Base-by-base conservation (phyloP, 1,140 invertebrate genomes). In the Brachionus plicatilis region DNA sequence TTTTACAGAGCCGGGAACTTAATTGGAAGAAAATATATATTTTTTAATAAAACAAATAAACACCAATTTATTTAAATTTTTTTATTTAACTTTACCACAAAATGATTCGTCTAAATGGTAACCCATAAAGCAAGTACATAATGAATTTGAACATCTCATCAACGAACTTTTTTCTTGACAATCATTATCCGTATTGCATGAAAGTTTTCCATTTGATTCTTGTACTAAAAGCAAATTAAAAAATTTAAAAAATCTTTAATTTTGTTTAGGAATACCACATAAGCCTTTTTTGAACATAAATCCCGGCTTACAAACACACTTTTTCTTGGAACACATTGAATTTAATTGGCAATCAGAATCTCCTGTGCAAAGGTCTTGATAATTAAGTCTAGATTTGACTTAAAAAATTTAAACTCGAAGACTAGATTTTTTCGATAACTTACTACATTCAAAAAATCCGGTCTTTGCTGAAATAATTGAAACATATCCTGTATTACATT, bases 381-480 rank as follows among this genome's bases (percentile, higher is more conserved):
- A 76, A 76, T 50, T 76, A 3, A 76, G 11, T 27, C n/a, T 76
- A 29, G 43, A 27, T 12, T 76, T 76, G 8, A 27, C 72, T 76
- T 76, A 6, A 50, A 50, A 76, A 76, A 24, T 27, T 50, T 37
- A 50, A 11, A 27, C 11, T 9, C 9, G 47, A 20, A 12, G 5
- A 76, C 9, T 27, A 53, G 24, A 76, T 27, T 27, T 50, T 11
- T 14, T 1, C 2, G 2, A 12, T 76, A 0, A 50, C 24, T 50
- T 76, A 76, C 72, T 50, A 20, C 72, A 76, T 50, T 76, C 72
- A 50, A 76, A 76, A 47, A 14, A 27, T 27, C 72, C 72, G 9
- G 43, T 76, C 9, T 29, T 76, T 27, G 12, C 4, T 6, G 72
- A 76, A 50, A 76, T 50, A 20, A 76, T 27, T 6, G 72, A 47